Evolutionary conservation across 2,797 vertebrate genomes (phyloP).

Genomic region (Phalanger gymnotis): DNA sequence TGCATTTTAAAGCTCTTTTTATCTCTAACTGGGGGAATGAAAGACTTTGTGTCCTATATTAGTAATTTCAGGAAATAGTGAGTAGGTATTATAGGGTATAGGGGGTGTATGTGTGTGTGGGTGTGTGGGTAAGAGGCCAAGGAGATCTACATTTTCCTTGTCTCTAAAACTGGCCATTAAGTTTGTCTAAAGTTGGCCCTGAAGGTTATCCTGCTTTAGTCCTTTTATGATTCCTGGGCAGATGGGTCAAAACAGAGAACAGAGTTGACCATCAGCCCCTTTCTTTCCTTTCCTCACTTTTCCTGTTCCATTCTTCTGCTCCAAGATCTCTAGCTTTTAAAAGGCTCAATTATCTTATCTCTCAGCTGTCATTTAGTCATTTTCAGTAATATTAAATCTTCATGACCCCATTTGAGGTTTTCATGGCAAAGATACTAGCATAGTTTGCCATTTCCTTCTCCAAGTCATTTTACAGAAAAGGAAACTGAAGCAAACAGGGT

Average conservation of each 20-base stretch:
- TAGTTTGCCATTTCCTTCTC: background rate
- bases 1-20: conserved; percentile 44
- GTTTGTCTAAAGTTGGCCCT: conserved; percentile 16
- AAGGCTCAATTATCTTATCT: background rate
- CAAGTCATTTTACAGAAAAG: background rate
- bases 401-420: background rate
- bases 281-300: conserved; percentile 9
- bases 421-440: background rate
- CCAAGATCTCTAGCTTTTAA: background rate
- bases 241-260: background rate
- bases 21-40: conserved; percentile 56
- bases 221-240: conserved; percentile 13
- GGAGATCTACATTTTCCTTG: background rate
- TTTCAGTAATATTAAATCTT: background rate
- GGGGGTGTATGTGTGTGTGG: background rate
- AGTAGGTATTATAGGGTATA: conserved; percentile 46
- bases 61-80: conserved; percentile 64
- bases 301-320: background rate
- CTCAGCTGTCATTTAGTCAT: background rate
- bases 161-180: background rate
- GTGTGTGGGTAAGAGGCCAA: background rate
- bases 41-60: conserved; percentile 53
- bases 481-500: conserved; percentile 21
- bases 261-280: background rate
- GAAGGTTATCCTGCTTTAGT: conserved; percentile 21